phyloP scores from a whole-genome alignment of 2,888 invertebrate species.

The Acleris holmiana region DNA sequence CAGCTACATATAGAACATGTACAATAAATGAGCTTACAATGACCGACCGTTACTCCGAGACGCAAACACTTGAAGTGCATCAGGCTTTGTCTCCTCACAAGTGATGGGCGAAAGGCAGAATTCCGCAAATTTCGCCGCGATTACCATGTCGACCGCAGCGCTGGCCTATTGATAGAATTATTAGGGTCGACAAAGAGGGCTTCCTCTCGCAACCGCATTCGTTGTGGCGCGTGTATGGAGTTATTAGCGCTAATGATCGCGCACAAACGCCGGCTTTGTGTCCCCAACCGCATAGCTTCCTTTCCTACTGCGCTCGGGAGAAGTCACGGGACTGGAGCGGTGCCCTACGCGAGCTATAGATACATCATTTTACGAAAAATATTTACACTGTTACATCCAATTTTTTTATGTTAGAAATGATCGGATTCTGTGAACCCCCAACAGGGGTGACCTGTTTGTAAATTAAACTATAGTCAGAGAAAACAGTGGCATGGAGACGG shows the following conservation, averaged over 20 bases:
- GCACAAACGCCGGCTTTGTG: slow-evolving; percentile 57
- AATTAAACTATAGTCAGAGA: no score
- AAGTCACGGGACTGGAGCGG: slow-evolving; percentile 23
- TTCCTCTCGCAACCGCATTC: slow-evolving; percentile 70
- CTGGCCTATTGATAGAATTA: slow-evolving; percentile 77
- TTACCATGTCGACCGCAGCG: slow-evolving; percentile 73
- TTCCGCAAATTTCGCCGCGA: slow-evolving; percentile 65
- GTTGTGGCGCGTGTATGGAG: slow-evolving; percentile 63
- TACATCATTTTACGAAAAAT: no score
- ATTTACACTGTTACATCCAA: no score
- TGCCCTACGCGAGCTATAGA: not conserved
- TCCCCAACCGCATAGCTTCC: slow-evolving; percentile 66
- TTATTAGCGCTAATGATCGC: slow-evolving; percentile 76
- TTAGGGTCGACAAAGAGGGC: slow-evolving; percentile 62
- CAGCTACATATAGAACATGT: no score
- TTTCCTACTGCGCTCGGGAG: slow-evolving; percentile 47
- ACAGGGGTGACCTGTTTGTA: no score
- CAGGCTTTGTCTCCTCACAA: slow-evolving; percentile 18
- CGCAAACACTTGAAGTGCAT: slow-evolving; percentile 16
- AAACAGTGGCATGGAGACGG: no score
- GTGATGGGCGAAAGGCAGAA: slow-evolving; percentile 43
- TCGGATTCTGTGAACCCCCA: no score
- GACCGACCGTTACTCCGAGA: slow-evolving; percentile 28
- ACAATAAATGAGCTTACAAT: slow-evolving; percentile 10
- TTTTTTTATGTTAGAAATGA: no score